These are phyloP conservation scores for Pygoscelis antarcticus DNA, from an alignment of 2,113 vertebrate genomes.

Conservation along the genomic window DNA sequence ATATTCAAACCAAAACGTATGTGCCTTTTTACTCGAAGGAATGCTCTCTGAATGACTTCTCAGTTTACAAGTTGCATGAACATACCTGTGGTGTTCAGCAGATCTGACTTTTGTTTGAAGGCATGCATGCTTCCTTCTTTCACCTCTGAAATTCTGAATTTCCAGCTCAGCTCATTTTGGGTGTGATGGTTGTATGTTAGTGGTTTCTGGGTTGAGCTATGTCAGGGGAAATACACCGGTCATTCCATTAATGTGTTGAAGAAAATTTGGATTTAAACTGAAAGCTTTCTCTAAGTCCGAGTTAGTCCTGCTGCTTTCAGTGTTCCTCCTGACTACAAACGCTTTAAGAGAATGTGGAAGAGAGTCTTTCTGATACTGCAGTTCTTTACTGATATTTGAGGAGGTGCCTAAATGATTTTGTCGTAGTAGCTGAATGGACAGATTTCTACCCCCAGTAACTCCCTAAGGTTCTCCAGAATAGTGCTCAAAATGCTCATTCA, in stretches of 20 bases:
- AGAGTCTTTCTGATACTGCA: conserved; percentile 37
- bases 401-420: conserved; percentile 26
- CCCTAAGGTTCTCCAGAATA: conserved; percentile 35
- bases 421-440: neutral
- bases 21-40: neutral
- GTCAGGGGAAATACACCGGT: neutral
- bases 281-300: neutral
- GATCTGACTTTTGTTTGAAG: neutral
- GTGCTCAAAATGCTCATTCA: conserved; percentile 59
- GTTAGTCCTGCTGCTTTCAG: conserved; percentile 8
- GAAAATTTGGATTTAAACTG: conserved; percentile 28
- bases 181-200: neutral
- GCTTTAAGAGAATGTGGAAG: conserved; percentile 23
- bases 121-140: neutral
- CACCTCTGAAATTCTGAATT: neutral
- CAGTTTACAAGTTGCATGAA: conserved; percentile 2
- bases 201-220: neutral
- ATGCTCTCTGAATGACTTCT: neutral
- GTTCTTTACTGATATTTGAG: conserved; percentile 30
- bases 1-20: neutral
- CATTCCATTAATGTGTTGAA: neutral
- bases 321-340: neutral
- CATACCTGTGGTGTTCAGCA: neutral
- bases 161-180: neutral
- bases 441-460: neutral